Evolutionary conservation across 2,888 invertebrate species (phyloP), one percentile per base, ranked within the genome.

Genomic region (Latheticus oryzae): DNA sequence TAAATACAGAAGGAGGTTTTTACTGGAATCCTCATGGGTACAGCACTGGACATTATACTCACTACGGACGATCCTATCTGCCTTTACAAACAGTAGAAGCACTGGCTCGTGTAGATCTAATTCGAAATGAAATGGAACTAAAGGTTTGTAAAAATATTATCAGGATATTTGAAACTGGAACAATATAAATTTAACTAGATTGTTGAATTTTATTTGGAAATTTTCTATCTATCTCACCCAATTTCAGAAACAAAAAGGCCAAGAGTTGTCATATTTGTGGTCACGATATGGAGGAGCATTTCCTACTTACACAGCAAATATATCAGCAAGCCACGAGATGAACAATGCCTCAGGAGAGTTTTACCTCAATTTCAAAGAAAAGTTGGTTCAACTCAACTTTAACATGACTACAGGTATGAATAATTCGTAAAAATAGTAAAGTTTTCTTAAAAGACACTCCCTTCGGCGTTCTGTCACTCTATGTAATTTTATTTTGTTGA

Each of bases 371-470:
- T 71, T 85, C 12, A 68, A 76, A 1, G 80, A 84, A 35, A 85
- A 84, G 63, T 76, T 86, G 65, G 82, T 88, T 58, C 82, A 85
- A 79, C 80, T 85, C 79, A 81, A 89, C 80, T 79, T 90, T 71
- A 81, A 91, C 82, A 70, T 90, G 78, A 91, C 89, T 64, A 81
- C 84, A 80, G 72, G 82, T 84, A 62, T 81, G 80, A 63, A 68
- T 65, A 64, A 66, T 65, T 65, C 58, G 57, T 43, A 43, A 59
- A 60, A 67, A 63, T 45, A 45, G 38, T 52, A 28, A 62, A 60
- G 57, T 63, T 62, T 63, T 60, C 21, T n/a, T 38, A 53, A 45
- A 40, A 59, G 40, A 55, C 52, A 53, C 43, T 59, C 48, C 56
- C 47, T 62, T 28, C 26, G 21, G 33, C 32, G 37, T 16, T 32